Evolutionary conservation across 2,797 vertebrate species (phyloP).

Genomic region (Melanotaenia trifasciata): DNA sequence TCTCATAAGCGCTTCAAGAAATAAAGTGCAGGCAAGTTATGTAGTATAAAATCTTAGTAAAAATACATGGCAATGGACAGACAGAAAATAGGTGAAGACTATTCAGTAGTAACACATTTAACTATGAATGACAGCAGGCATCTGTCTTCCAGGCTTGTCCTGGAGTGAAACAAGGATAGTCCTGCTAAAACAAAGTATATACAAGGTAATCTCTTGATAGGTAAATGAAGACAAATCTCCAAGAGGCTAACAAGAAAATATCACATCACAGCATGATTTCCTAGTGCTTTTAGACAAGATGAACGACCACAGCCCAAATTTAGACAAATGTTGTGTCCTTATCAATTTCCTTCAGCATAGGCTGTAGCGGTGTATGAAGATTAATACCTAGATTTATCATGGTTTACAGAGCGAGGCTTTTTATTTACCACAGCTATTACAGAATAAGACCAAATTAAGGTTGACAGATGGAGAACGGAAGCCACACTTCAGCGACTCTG

Average conservation of each 20-base stretch:
- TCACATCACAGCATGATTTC: constrained; percentile 4
- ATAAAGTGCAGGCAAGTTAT: background rate
- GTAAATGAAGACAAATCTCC: constrained; percentile 51
- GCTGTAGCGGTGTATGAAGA: constrained; percentile 25
- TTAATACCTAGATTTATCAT: constrained; percentile 41
- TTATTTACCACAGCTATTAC: constrained; percentile 38
- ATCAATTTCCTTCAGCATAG: background rate
- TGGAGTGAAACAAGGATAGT: constrained; percentile 30
- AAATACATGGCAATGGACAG: background rate
- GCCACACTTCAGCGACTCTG: constrained; percentile 64
- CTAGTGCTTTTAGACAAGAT: constrained; percentile 5
- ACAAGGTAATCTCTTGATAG: constrained; percentile 22
- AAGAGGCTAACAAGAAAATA: constrained; percentile 17
- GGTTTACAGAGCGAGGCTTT: constrained; percentile 47
- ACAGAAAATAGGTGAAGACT: constrained; percentile 9
- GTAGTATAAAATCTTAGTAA: constrained; percentile 4
- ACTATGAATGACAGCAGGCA: constrained; percentile 50
- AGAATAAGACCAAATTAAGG: constrained; percentile 34
- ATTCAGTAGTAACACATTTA: constrained; percentile 44
- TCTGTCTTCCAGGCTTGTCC: constrained; percentile 46
- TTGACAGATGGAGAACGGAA: constrained; percentile 56
- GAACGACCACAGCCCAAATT: constrained; percentile 2
- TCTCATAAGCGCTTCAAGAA: background rate
- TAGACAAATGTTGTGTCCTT: constrained; percentile 4
- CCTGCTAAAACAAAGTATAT: background rate